Evolutionary conservation across 2,113 vertebrate species (phyloP).

Genomic region (Gallinago jamesoni): DNA sequence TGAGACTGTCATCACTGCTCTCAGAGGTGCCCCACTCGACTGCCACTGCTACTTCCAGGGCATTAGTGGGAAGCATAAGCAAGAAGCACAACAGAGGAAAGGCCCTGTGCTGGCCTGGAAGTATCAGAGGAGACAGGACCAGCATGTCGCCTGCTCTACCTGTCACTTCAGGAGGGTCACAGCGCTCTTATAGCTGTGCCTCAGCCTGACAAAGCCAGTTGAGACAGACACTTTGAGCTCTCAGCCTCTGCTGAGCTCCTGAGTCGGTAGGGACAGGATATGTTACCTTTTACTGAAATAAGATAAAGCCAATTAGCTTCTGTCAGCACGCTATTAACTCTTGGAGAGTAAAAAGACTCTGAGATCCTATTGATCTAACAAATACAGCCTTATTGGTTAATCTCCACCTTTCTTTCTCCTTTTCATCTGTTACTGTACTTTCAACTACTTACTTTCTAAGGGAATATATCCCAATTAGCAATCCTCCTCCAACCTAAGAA

Average conservation of each 20-base stretch:
- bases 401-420: background rate
- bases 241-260: background rate
- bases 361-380: background rate
- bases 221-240: background rate
- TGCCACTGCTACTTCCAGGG: background rate
- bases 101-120: background rate
- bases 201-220: background rate
- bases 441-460: background rate
- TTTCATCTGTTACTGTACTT: background rate
- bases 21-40: rapidly evolving
- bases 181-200: background rate
- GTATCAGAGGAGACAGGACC: background rate
- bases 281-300: background rate
- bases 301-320: background rate
- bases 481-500: background rate
- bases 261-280: background rate
- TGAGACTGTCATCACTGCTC: background rate
- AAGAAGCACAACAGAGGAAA: background rate
- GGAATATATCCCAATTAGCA: background rate
- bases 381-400: background rate
- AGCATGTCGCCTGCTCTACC: background rate
- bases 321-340: background rate
- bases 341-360: background rate
- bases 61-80: background rate
- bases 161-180: background rate